Percentiles rank a stretch among this genome's conserved stretches.
Conservation (phyloP, 1,140 invertebrate genomes). For the Philopotamus ludificatus region DNA sequence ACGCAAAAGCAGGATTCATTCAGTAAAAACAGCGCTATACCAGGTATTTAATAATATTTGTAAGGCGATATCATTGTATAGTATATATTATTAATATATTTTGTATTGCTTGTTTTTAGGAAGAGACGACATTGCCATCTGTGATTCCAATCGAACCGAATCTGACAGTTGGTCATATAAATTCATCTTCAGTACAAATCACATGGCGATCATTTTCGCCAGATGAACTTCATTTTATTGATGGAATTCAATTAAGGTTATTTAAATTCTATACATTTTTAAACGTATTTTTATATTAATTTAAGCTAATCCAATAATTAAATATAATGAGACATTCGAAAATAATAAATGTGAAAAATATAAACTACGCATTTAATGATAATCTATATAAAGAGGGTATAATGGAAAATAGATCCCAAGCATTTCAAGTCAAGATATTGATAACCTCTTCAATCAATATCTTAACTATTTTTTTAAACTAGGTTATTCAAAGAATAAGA, state of each 20-base stretch:
- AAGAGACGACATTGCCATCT: conserved; percentile 59
- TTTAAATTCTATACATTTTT: conserved; percentile 21
- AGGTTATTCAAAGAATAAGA: no score
- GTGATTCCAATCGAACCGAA: conserved; percentile 69
- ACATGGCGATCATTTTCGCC: conserved; percentile 80
- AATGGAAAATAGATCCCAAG: no score
- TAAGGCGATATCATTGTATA: conserved; percentile 5
- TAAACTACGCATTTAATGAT: no score
- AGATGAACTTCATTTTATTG: conserved; percentile 69
- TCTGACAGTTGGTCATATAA: conserved; percentile 69
- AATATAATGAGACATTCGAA: not conserved
- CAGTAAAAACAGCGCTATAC: conserved; percentile 62
- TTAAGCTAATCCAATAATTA: not conserved
- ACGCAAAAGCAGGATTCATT: conserved; percentile 71
- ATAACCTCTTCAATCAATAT: no score
- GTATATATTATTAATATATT: conserved; percentile 2
- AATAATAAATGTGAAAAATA: no score
- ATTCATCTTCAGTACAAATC: conserved; percentile 73
- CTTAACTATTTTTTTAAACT: no score
- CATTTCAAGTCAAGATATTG: no score
- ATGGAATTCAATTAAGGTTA: conserved; percentile 59
- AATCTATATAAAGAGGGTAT: no score
- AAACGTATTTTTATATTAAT: not conserved
- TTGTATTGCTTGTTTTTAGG: conserved; percentile 30
- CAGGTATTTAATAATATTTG: no score